Evolutionary conservation across 2,888 invertebrate species (phyloP), one percentile per base, ranked within the genome.

Genomic region (Camponotus fellah): DNA sequence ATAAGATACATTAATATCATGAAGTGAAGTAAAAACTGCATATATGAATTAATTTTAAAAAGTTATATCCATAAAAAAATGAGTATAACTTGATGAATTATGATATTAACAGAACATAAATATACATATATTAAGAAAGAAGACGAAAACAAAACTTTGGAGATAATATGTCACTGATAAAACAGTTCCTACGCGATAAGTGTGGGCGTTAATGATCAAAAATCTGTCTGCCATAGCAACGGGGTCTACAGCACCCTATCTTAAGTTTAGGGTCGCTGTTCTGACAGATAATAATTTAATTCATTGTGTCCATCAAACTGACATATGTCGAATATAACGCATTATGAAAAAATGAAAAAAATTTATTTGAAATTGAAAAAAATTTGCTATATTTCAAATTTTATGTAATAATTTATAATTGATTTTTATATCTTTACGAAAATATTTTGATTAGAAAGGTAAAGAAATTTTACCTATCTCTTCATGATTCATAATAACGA

Each of bases 161-260:
- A 56, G 53, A 46, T 74, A 69, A 69, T 12, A 34, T 77, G 32
- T 77, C 66, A 66, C 12, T 53, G 76, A 66, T 26, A 26, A 26
- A 53, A 10, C 21, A 62, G n/a, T 65, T 40, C 8, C 32, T 65
- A 37, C 26, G 10, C 10, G 53, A 66, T 66, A 43, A 66, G 12
- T 66, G 21, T 53, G 34, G 69, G 69, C 53, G 69, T 71, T 53
- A 56, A 56, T 66, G 3, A 68, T 66, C 32, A 3, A n/a, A 40
- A 77, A 68, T 1, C 40, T 65, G 65, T 53, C 17, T 12, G 49
- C 49, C 37, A 21, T 62, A 74, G 58, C n/a, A 64, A 46, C 9
- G 32, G 10, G 62, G 1, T 43, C 43, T 14, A 66, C 4, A 43
- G n/a, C 76, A 43, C 4, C n/a, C 12, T 66, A 40, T 66, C 53